Evolutionary conservation across 2,113 vertebrate species (phyloP), one percentile per base, ranked within the genome.

Genomic region (Spea bombifrons): DNA sequence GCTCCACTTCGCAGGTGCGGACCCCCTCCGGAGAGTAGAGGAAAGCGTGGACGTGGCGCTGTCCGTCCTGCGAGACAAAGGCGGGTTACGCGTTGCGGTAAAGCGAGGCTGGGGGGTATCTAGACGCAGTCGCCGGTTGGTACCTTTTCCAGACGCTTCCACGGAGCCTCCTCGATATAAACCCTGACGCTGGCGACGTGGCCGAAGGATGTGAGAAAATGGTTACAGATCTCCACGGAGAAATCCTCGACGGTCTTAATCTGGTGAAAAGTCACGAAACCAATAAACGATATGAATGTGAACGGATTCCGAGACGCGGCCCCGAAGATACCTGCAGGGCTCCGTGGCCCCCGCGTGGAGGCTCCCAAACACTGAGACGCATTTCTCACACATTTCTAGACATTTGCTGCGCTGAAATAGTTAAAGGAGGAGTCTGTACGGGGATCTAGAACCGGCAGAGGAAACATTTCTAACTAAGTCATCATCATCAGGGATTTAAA

Each of bases 91-190:
- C 7, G 6, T 66, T 43, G 16, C 50, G 10, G 64, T 66, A 44
- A 66, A 71, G 16, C 5, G 4, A 30, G 16, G 30, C 17, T 13
- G 50, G 3, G 3, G 8, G 7, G 5, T 65, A 17, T 52, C 61
- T 44, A 66, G 49, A 46, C 50, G 50, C 50, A 6, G 10, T 10
- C 50, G 7, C 50, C 50, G 6, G 7, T 17, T 59, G 48, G 47
- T 91, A 97, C 95, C 94, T 95, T 92, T 8, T 95, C 87, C 63
- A 96, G 82, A 75, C 91, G 89, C 85, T 83, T 94, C 94, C 95
- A 97, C 3, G 94, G 94, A 49, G 87, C 91, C 87, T 96, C 94
- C 77, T 95, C 90, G 83, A 96, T 86, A 69, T 90, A 88, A 68
- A 92, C 84, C 82, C 89, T 94, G 84, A 88, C 91, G 61, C 89